Evolutionary conservation across 1,140 invertebrate genomes (phyloP).

Genomic region (Sipha flava): DNA sequence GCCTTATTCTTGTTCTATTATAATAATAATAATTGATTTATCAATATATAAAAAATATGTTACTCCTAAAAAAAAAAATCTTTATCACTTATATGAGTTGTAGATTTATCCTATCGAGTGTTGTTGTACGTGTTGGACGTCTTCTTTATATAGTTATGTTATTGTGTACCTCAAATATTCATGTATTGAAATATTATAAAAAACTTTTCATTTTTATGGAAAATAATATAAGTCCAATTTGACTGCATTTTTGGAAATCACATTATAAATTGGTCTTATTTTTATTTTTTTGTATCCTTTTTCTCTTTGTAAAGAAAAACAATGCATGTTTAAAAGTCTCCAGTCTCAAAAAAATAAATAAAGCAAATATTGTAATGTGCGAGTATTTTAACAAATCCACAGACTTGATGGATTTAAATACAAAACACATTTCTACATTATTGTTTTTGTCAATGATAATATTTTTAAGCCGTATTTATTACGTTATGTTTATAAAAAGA

Average conservation of each 20-base stretch:
- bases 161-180: not conserved
- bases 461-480: no score
- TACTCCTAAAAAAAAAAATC: not conserved
- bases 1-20: not conserved
- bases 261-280: not conserved
- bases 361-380: no score
- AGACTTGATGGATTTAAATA: no score
- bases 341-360: no score
- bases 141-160: not conserved
- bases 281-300: not conserved
- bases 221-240: not conserved
- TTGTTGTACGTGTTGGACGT: not conserved
- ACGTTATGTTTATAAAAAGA: no score
- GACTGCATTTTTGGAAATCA: not conserved
- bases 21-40: not conserved
- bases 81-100: not conserved
- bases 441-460: no score
- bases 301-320: no score
- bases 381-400: no score
- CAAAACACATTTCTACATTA: no score
- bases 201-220: not conserved
- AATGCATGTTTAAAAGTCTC: no score
- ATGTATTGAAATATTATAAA: not conserved
- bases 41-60: not conserved
- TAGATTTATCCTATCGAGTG: conserved; percentile 2